Percentiles rank a stretch among this genome's conserved stretches.
These are phyloP conservation scores for Equus przewalskii DNA, from an alignment of 2,113 vertebrate species.

Conservation along the genomic window DNA sequence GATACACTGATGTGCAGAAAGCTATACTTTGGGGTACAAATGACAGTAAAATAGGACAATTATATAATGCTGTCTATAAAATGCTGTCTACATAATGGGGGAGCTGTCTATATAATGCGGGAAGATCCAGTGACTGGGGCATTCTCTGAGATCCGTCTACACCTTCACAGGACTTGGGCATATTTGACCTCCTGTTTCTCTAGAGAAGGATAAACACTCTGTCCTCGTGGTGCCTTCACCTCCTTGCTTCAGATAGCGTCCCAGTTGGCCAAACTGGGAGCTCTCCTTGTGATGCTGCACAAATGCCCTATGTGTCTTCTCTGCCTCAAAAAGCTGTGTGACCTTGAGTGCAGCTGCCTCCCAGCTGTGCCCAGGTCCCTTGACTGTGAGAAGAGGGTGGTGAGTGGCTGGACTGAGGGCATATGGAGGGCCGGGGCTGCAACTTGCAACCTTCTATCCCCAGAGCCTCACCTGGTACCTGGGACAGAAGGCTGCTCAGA, in stretches of 20 bases:
- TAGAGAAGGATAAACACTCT: neutral
- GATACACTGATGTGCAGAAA: neutral
- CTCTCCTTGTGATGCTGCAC: neutral
- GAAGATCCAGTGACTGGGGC: neutral
- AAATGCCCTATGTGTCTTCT: neutral
- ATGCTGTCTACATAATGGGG: neutral
- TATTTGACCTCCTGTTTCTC: neutral
- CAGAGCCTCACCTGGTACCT: neutral
- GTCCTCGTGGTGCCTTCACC: neutral
- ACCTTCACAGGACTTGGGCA: neutral
- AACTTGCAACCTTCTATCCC: neutral
- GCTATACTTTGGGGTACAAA: neutral
- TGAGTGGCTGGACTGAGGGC: neutral
- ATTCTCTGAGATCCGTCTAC: neutral
- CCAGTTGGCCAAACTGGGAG: neutral
- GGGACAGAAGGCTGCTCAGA: neutral
- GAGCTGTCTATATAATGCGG: neutral
- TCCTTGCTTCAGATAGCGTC: neutral
- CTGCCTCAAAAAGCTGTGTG: neutral
- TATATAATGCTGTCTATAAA: neutral
- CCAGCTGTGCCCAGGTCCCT: neutral
- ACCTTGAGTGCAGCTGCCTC: neutral
- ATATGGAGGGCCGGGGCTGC: fast-evolving
- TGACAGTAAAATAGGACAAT: neutral
- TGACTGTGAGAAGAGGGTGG: neutral